A percentile compares a stretch with the other conserved stretches of the same genome.
Conservation (phyloP, 2,797 vertebrate species). For the Simalia tracyae region DNA sequence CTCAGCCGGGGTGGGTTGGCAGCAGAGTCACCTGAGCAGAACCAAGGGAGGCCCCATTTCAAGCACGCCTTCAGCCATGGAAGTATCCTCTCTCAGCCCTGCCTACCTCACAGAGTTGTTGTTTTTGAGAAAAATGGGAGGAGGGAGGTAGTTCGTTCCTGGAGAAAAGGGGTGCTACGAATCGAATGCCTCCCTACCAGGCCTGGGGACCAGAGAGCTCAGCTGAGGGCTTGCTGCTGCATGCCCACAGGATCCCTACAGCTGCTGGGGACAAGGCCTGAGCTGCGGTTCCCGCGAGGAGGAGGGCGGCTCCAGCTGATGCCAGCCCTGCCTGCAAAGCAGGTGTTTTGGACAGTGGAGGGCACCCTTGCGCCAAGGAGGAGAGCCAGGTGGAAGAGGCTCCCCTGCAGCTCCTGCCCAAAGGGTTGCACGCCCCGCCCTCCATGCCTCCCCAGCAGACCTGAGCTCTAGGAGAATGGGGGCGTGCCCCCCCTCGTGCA, state of each 20-base stretch:
- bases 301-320: neutral
- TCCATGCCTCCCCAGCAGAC: neutral
- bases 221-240: neutral
- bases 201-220: neutral
- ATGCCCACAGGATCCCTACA: neutral
- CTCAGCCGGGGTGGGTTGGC: neutral
- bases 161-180: neutral
- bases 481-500: no score
- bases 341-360: neutral
- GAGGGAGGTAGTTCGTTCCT: neutral
- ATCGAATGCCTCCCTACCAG: neutral
- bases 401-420: neutral
- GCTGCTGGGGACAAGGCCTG: no score
- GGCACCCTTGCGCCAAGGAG: neutral
- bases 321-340: neutral
- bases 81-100: neutral
- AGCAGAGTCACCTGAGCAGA: neutral
- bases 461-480: rapidly evolving
- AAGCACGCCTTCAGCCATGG: neutral
- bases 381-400: neutral
- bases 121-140: neutral
- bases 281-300: no score
- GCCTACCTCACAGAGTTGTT: neutral
- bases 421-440: neutral
- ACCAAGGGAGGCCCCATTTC: no score